These are phyloP conservation scores for Drosophila merina DNA, from an alignment of 2,888 invertebrate genomes.

Conservation along the genomic window DNA sequence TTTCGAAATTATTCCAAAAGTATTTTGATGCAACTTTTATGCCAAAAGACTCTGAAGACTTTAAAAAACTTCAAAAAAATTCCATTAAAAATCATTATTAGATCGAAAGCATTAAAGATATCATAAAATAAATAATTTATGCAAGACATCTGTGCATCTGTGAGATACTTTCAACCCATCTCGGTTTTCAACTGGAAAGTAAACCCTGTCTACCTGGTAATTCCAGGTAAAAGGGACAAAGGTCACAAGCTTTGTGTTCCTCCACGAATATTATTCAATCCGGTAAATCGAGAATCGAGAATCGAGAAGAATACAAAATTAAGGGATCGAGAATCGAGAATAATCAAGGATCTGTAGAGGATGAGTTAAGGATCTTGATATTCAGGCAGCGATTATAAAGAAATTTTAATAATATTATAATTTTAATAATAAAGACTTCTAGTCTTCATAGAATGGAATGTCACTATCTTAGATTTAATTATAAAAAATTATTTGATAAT, in stretches of 20 bases:
- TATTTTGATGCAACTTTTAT: background rate
- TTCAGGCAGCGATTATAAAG: background rate
- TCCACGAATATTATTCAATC: no score
- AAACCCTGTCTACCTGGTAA: background rate
- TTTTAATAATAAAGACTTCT: no score
- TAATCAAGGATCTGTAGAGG: background rate
- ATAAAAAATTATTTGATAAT: background rate
- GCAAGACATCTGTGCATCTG: background rate
- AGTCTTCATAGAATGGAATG: background rate
- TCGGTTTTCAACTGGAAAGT: background rate
- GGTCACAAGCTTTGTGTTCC: background rate
- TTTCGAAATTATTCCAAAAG: background rate
- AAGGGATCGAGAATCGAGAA: background rate
- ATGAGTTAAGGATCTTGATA: no score
- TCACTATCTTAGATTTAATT: background rate
- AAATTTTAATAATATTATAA: background rate
- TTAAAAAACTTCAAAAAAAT: no score
- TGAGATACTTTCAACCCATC: background rate
- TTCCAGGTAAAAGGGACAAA: slow-evolving; percentile 1
- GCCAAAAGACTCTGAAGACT: no score
- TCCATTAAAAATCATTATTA: background rate
- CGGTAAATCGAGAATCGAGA: no score
- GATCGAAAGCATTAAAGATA: no score
- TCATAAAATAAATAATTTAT: background rate
- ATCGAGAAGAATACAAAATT: background rate